phyloP scores from a whole-genome alignment of 2,888 invertebrate species.

The Choreutis nemorana region DNA sequence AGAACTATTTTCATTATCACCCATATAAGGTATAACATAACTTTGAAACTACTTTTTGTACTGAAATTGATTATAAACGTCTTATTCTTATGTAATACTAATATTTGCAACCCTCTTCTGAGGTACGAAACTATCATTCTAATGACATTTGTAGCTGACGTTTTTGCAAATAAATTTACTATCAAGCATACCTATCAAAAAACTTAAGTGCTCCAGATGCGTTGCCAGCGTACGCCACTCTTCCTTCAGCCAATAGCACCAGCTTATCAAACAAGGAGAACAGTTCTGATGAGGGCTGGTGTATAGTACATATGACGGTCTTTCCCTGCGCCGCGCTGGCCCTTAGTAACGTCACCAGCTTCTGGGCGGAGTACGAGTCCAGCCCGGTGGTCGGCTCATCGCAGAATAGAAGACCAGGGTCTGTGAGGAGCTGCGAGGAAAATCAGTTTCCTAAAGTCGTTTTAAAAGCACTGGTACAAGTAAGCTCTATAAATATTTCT shows the following conservation, averaged over 20 bases:
- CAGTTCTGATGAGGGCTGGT: conserved; percentile 90
- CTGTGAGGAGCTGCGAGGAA: conserved; percentile 75
- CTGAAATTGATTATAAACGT: no score
- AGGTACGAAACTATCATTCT: neutral
- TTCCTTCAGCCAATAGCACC: conserved; percentile 85
- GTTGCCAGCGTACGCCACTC: conserved; percentile 84
- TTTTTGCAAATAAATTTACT: no score
- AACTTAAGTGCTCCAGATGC: conserved; percentile 49
- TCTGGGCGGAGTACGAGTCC: conserved; percentile 92
- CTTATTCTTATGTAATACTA: no score
- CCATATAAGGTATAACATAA: no score
- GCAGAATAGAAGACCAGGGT: conserved; percentile 91
- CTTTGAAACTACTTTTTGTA: no score
- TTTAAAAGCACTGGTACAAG: neutral
- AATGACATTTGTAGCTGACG: neutral
- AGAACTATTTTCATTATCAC: no score
- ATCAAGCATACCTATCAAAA: conserved; percentile 69
- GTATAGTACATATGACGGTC: conserved; percentile 92
- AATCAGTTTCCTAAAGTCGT: no score
- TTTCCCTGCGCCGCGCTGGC: conserved; percentile 78
- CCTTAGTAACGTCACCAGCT: conserved; percentile 76
- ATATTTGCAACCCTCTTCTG: neutral
- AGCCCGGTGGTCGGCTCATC: conserved; percentile 96
- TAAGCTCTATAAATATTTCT: no score
- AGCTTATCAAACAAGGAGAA: conserved; percentile 82